A percentile compares a stretch with the other conserved stretches of the same genome.
Conservation (phyloP, 2,888 invertebrate species). For the Acrobasis suavella region DNA sequence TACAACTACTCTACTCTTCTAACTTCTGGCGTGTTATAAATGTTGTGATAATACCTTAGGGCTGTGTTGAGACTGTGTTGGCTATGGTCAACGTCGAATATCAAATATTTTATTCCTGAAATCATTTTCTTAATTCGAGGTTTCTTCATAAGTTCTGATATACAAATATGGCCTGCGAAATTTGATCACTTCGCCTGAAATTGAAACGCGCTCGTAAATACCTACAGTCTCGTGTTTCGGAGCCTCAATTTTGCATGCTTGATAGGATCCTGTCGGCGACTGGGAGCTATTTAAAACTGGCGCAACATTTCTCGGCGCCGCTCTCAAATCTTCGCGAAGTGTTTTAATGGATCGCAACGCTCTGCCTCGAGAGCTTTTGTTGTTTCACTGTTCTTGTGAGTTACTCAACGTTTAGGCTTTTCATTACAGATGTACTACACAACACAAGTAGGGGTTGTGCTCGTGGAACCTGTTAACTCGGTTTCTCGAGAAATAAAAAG, state of each 20-base stretch:
- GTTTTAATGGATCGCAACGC: slow-evolving; percentile 70
- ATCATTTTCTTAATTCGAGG: no score
- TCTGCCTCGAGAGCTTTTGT: slow-evolving; percentile 68
- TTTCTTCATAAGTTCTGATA: no score
- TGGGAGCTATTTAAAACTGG: slow-evolving; percentile 53
- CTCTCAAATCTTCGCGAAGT: slow-evolving; percentile 72
- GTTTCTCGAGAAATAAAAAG: neutral
- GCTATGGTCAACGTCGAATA: no score
- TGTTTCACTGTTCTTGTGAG: slow-evolving; percentile 65
- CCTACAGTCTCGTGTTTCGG: neutral
- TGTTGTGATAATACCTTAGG: no score
- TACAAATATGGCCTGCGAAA: no score
- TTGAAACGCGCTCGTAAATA: neutral
- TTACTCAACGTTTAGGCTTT: slow-evolving; percentile 65
- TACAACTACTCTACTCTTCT: no score
- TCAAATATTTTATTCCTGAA: no score
- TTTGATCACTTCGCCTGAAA: no score
- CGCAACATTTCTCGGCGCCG: slow-evolving; percentile 51
- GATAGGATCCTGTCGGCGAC: slow-evolving; percentile 38
- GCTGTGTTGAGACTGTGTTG: no score
- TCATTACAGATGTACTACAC: slow-evolving; percentile 46
- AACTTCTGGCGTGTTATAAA: no score
- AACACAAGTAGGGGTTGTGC: slow-evolving; percentile 25
- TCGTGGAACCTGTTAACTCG: slow-evolving; percentile 15
- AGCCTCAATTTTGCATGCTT: slow-evolving; percentile 30